These are phyloP conservation scores for Gila robusta DNA, from an alignment of 2,797 vertebrate genomes.

Conservation along the genomic window DNA sequence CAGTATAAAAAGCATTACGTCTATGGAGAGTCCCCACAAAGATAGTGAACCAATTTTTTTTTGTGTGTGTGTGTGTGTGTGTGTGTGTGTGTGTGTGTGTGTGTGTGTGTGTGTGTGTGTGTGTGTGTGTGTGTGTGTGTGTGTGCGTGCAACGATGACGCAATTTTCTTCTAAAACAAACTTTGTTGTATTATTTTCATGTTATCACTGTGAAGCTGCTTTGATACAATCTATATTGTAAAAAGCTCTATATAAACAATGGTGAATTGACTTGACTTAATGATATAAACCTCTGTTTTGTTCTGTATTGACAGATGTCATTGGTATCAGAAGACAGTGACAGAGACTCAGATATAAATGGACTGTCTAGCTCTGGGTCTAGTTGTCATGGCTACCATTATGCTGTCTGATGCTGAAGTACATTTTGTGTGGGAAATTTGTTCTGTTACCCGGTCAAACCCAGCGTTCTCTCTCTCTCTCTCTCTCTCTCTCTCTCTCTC, in stretches of 20 bases:
- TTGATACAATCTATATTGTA: too few species aligned
- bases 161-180: too few species aligned
- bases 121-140: not conserved
- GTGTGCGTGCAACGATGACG: too few species aligned
- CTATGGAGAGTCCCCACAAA: not conserved
- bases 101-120: too few species aligned
- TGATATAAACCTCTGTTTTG: not conserved
- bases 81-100: too few species aligned
- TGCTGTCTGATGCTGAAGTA: constrained; percentile 39
- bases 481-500: not conserved
- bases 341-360: not conserved
- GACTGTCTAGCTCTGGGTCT: constrained; percentile 39
- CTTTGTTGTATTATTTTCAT: too few species aligned
- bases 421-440: constrained; percentile 33
- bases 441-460: constrained; percentile 9
- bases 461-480: not conserved
- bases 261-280: not conserved
- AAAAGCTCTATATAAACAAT: too few species aligned
- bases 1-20: not conserved
- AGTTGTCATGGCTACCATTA: constrained; percentile 53
- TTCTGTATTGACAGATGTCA: constrained; percentile 18
- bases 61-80: too few species aligned
- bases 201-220: too few species aligned
- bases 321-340: not conserved
- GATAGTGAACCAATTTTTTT: too few species aligned